A percentile compares a stretch with the other conserved stretches of the same genome.
Evolutionary conservation across 2,797 vertebrate genomes (phyloP).

Genomic region (Capromys pilorides): DNA sequence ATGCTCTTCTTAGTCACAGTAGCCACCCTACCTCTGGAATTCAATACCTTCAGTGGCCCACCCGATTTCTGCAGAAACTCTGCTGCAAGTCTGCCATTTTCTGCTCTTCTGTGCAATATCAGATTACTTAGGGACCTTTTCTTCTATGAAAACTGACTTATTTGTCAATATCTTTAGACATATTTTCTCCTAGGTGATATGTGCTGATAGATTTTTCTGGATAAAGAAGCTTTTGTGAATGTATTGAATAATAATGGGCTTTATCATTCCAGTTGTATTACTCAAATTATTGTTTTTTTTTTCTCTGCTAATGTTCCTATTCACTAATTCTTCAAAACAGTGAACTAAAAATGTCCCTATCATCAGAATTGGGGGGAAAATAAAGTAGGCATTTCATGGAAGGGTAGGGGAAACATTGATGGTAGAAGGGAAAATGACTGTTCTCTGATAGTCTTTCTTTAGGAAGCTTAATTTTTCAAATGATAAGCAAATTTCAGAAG

Average conservation of each 20-base stretch:
- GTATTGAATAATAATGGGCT: background rate
- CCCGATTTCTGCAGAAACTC: background rate
- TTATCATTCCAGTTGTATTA: background rate
- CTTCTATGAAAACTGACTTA: background rate
- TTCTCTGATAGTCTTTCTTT: background rate
- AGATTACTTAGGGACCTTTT: background rate
- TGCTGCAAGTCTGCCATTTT: background rate
- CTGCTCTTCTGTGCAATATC: background rate
- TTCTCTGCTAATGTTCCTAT: background rate
- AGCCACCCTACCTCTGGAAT: background rate
- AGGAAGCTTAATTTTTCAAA: background rate
- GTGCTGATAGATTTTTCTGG: constrained; percentile 1
- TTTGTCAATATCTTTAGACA: background rate
- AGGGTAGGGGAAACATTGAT: background rate
- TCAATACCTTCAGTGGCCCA: background rate
- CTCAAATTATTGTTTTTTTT: background rate
- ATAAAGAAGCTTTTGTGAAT: background rate
- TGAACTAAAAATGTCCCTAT: background rate
- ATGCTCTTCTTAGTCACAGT: background rate
- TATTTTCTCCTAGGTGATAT: background rate
- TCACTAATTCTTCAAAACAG: background rate
- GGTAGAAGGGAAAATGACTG: background rate
- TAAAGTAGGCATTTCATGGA: background rate
- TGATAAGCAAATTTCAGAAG: background rate
- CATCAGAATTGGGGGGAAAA: background rate